Percentiles rank a stretch among this genome's conserved stretches.
These are phyloP conservation scores for Aplysia californica DNA, from an alignment of 1,140 invertebrate genomes.

Conservation along the genomic window DNA sequence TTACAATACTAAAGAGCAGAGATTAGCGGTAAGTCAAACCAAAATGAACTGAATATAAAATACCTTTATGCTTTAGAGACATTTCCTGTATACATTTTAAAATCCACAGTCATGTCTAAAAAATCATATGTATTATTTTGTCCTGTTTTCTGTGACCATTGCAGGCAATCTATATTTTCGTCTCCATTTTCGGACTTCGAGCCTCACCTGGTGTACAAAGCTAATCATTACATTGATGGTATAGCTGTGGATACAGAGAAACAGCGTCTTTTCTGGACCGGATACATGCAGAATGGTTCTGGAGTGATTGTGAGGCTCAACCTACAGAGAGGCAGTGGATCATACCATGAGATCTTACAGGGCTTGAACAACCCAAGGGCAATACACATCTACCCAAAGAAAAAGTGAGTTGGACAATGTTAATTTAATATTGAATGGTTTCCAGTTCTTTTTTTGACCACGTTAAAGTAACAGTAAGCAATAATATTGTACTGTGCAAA, in stretches of 20 bases:
- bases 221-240: slow-evolving; percentile 39
- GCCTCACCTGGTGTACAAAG: slow-evolving; percentile 39
- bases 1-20: no score
- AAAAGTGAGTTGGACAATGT: slow-evolving; percentile 39
- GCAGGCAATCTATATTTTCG: slow-evolving; percentile 38
- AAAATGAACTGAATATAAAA: no score
- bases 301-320: slow-evolving; percentile 45
- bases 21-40: no score
- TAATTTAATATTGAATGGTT: no score
- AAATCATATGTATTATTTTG: no score
- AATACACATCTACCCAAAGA: slow-evolving; percentile 41
- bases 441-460: no score
- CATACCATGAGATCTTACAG: slow-evolving; percentile 34
- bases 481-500: not conserved
- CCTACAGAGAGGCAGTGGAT: slow-evolving; percentile 30
- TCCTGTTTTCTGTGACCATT: no score
- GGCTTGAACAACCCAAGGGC: slow-evolving; percentile 41
- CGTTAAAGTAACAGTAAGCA: not conserved
- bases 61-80: no score
- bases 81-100: no score
- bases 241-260: slow-evolving; percentile 37
- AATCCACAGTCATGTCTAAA: no score
- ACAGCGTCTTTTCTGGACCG: slow-evolving; percentile 50
- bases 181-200: slow-evolving; percentile 39
- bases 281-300: slow-evolving; percentile 33